Evolutionary conservation across 2,797 vertebrate species (phyloP).

Genomic region (Dryobates pubescens): DNA sequence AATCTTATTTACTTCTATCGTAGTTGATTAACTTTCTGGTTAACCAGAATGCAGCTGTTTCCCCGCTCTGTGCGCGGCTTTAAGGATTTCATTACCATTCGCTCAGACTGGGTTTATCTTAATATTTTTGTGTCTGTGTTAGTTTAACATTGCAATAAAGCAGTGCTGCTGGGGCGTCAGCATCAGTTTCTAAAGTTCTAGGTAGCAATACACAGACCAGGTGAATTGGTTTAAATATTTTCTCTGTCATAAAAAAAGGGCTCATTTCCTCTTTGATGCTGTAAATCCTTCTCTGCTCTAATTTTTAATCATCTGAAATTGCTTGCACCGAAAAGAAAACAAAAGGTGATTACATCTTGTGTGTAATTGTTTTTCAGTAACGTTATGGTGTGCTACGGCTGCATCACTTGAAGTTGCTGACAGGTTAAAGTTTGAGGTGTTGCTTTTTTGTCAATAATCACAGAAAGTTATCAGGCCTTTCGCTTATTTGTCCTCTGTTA

Average conservation of each 20-base stretch:
- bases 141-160: slow-evolving; percentile 10
- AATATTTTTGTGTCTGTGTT: slow-evolving; percentile 26
- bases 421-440: not conserved
- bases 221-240: slow-evolving; percentile 5
- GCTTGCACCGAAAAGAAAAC: slow-evolving; percentile 10
- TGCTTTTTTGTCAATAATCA: slow-evolving; percentile 15
- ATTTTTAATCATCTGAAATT: slow-evolving; percentile 35
- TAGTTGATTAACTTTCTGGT: slow-evolving; percentile 51
- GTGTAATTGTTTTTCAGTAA: slow-evolving; percentile 17
- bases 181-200: slow-evolving; percentile 30
- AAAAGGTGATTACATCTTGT: slow-evolving; percentile 35
- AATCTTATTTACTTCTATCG: slow-evolving; percentile 39
- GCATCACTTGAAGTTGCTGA: slow-evolving; percentile 22
- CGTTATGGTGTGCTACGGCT: not conserved
- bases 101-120: slow-evolving; percentile 6
- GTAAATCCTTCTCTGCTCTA: slow-evolving; percentile 19
- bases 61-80: slow-evolving; percentile 25
- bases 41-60: slow-evolving; percentile 52
- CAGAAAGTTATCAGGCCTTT: not conserved
- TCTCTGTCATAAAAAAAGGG: not conserved
- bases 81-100: not conserved
- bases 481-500: not conserved
- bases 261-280: slow-evolving; percentile 32
- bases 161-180: not conserved
- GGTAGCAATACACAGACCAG: not conserved